Evolutionary conservation across 2,888 invertebrate genomes (phyloP).

Genomic region (Morpho deidamia): DNA sequence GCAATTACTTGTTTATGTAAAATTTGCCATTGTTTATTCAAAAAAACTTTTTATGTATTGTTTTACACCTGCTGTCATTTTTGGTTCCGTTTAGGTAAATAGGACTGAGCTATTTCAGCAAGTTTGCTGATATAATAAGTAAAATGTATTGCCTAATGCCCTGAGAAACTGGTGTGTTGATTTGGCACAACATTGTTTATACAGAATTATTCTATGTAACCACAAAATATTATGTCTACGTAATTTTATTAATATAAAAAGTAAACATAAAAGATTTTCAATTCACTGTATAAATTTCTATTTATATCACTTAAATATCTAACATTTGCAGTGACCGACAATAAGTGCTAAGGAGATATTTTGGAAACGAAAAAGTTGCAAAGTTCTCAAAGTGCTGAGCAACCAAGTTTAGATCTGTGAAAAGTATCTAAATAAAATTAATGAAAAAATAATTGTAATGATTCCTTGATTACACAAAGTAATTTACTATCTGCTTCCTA

Average conservation of each 20-base stretch:
- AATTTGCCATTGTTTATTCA: slow-evolving; percentile 44
- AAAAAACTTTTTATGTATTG: slow-evolving; percentile 52
- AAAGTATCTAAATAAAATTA: no score
- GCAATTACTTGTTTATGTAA: slow-evolving; percentile 54
- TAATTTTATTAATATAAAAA: slow-evolving; percentile 69
- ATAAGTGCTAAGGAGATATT: no score
- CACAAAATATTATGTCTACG: slow-evolving; percentile 75
- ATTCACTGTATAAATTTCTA: background rate
- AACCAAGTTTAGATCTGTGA: no score
- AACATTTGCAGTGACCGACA: no score
- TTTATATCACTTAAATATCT: no score
- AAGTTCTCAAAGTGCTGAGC: no score
- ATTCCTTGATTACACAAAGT: no score
- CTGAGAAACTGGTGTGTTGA: slow-evolving; percentile 57
- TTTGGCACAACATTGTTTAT: slow-evolving; percentile 63
- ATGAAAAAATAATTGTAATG: no score
- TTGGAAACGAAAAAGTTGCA: no score
- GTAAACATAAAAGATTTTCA: slow-evolving; percentile 17
- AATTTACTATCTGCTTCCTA: no score
- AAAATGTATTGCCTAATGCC: slow-evolving; percentile 54
- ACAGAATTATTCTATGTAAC: slow-evolving; percentile 74
- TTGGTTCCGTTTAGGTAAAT: slow-evolving; percentile 40
- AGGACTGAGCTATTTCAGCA: slow-evolving; percentile 42
- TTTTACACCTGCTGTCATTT: slow-evolving; percentile 52
- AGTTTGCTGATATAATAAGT: slow-evolving; percentile 48